phyloP scores from a whole-genome alignment of 1,140 invertebrate species.

The Platorchestia sp. region DNA sequence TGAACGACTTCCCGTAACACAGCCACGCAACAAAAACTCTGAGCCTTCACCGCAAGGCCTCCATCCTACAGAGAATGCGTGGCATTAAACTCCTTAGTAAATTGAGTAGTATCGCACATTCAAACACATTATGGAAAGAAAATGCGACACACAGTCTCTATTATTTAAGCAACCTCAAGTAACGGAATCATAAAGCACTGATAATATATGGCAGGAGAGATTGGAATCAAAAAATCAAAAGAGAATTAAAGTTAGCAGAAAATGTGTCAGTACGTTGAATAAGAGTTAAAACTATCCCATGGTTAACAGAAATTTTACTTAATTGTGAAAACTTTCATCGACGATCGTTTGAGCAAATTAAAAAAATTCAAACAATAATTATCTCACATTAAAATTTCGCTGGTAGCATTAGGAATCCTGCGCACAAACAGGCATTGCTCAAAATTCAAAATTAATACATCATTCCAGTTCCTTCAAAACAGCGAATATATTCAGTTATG shows the following conservation, averaged over 20 bases:
- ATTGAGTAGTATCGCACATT: not conserved
- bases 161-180: not conserved
- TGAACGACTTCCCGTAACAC: constrained; percentile 1
- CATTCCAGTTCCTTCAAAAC: not conserved
- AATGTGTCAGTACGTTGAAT: not conserved
- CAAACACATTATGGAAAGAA: not conserved
- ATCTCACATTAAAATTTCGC: not conserved
- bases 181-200: not conserved
- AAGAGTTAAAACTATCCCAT: not conserved
- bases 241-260: not conserved
- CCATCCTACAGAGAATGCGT: not conserved
- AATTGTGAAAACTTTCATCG: not conserved
- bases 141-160: not conserved
- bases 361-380: not conserved
- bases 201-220: not conserved
- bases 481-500: not conserved
- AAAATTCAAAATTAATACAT: not conserved
- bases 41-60: not conserved
- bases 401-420: not conserved
- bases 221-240: not conserved
- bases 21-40: not conserved
- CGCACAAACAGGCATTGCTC: not conserved
- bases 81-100: not conserved
- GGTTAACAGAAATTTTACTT: not conserved
- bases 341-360: not conserved